These are phyloP conservation scores for Rhabdophis nuchalis DNA, from an alignment of 2,797 vertebrate species.

Conservation along the genomic window DNA sequence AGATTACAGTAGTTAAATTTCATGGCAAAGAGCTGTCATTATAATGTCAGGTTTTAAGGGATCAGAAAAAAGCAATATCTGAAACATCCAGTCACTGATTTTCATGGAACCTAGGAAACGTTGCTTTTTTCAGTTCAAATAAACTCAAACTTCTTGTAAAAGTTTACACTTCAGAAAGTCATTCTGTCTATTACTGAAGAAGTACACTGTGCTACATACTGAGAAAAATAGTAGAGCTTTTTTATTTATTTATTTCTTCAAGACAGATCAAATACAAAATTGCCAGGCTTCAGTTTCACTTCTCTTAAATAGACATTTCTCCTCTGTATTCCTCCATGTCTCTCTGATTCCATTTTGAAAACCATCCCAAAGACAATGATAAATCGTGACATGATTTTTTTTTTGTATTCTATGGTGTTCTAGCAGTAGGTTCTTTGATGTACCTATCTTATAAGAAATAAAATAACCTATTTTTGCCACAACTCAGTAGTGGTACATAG, in stretches of 20 bases:
- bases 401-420: constrained; percentile 21
- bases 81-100: constrained; percentile 51
- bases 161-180: constrained; percentile 47
- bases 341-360: constrained; percentile 11
- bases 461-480: constrained; percentile 44
- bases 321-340: not conserved
- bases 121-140: constrained; percentile 50
- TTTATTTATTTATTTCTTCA: not conserved
- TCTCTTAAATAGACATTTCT: constrained; percentile 18
- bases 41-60: constrained; percentile 53
- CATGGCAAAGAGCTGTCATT: constrained; percentile 32
- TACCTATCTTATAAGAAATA: constrained; percentile 54
- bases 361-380: not conserved
- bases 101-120: constrained; percentile 40
- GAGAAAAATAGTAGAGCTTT: not conserved
- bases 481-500: constrained; percentile 51
- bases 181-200: not conserved
- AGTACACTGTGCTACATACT: not conserved
- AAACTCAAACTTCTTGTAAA: constrained; percentile 51
- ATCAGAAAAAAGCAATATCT: constrained; percentile 51
- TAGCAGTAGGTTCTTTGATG: constrained; percentile 46
- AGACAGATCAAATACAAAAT: constrained; percentile 27
- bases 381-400: constrained; percentile 12
- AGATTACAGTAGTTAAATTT: constrained; percentile 28
- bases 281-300: constrained; percentile 31